Evolutionary conservation across 2,113 vertebrate genomes (phyloP), one percentile per base, ranked within the genome.

Genomic region (Podarcis muralis): DNA sequence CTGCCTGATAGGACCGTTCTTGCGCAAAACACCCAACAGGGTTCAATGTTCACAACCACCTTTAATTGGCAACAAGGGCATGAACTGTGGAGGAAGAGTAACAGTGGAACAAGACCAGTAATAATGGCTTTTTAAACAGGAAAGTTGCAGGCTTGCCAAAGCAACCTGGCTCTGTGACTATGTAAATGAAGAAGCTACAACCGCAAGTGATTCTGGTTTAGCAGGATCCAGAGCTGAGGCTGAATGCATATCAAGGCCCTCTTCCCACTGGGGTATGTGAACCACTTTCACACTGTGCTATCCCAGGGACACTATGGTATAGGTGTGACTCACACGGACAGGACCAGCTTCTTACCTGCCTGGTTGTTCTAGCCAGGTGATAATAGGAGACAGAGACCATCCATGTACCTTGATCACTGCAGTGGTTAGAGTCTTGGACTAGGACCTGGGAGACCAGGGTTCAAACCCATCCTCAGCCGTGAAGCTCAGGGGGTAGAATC

Each of bases 51-150:
- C 84, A 81, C 89, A 88, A 84, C 48, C 91, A 7, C 72, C 66
- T 89, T 96, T 96, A 94, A 96, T 95, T 93, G 32, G 87, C 57
- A 85, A 80, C 76, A 53, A 92, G 35, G 81, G 12, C 37, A 53
- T 65, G 65, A 84, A 76, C n/a, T 80, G 66, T 43, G 82, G 53
- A 69, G 48, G 79, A 81, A 81, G 75, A 0, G 84, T 77, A 91
- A 37, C 82, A 83, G 13, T 84, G 43, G 71, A 75, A 88, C 27
- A 93, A 83, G 43, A 43, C 43, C 43, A 8, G 43, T 43, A 43
- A 43, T 43, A 43, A 43, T 43, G 43, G 6, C 43, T 57, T 43
- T 57, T 32, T n/a, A 4, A 80, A 13, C 23, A n/a, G 48, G 48
- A 20, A 18, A 13, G 27, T 6, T 0, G 77, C 37, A 77, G 75